Conservation (phyloP, 1,140 invertebrate genomes). For the Cataglyphis hispanica region DNA sequence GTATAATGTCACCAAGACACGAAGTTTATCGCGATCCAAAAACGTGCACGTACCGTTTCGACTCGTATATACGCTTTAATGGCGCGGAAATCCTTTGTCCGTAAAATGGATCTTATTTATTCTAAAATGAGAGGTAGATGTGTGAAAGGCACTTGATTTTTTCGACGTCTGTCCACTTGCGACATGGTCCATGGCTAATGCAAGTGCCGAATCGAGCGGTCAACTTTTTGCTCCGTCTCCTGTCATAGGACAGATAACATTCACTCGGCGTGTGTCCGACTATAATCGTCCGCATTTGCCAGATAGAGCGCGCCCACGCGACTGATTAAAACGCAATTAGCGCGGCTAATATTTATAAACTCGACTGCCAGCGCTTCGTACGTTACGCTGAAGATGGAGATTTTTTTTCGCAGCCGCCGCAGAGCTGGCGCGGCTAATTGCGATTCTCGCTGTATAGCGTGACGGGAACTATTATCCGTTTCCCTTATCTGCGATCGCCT, state of each 20-base stretch:
- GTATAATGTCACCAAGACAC: background rate
- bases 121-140: background rate
- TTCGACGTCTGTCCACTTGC: too few species aligned
- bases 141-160: background rate
- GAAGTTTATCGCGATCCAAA: conserved; percentile 23
- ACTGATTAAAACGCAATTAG: conserved; percentile 59
- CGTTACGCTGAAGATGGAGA: conserved; percentile 47
- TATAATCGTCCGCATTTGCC: conserved; percentile 13
- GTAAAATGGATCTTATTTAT: background rate
- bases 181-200: background rate
- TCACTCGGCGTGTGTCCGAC: background rate
- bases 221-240: background rate
- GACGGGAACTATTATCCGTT: conserved; percentile 56
- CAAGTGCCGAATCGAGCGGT: background rate
- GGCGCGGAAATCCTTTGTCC: background rate
- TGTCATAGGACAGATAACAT: background rate
- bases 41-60: background rate
- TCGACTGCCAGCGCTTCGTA: background rate
- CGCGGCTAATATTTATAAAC: conserved; percentile 7
- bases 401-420: conserved; percentile 30
- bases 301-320: conserved; percentile 1
- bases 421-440: conserved; percentile 51
- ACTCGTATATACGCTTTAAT: background rate
- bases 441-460: conserved; percentile 56
- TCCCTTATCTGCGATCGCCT: conserved; percentile 60